phyloP scores from a whole-genome alignment of 2,888 invertebrate genomes.

The Oasisia sp. region DNA sequence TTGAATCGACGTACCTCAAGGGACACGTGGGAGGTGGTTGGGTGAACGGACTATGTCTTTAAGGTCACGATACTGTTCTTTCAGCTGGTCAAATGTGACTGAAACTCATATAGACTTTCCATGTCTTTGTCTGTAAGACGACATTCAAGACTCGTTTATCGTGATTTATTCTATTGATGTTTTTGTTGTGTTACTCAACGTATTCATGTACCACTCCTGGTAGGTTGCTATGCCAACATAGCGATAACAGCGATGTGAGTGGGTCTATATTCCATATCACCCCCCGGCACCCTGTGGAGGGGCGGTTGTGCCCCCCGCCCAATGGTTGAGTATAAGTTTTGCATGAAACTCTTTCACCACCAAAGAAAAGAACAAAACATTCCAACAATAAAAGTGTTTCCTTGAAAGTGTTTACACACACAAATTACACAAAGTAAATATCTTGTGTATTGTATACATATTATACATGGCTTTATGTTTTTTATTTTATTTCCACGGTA shows the following conservation, averaged over 20 bases:
- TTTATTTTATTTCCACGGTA: background rate
- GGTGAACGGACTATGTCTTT: too few relatives aligned
- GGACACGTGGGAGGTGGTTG: too few relatives aligned
- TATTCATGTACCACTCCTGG: background rate
- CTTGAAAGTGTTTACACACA: background rate
- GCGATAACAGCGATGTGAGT: constrained; percentile 6
- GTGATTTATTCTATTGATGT: background rate
- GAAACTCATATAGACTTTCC: too few relatives aligned
- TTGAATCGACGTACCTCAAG: too few relatives aligned
- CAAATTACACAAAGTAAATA: background rate
- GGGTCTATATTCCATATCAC: background rate
- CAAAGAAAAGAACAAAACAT: background rate
- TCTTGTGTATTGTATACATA: background rate
- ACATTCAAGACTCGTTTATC: background rate
- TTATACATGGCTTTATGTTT: background rate
- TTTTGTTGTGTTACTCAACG: background rate
- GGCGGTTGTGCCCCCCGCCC: background rate
- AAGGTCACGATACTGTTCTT: too few relatives aligned
- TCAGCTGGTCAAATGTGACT: too few relatives aligned
- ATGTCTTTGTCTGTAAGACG: too few relatives aligned
- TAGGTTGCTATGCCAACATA: constrained; percentile 3
- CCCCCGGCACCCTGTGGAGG: background rate
- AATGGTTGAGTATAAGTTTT: background rate
- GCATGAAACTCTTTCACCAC: background rate
- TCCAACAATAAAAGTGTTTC: too few relatives aligned